Evolutionary conservation across 2,888 invertebrate genomes (phyloP), one percentile per base, ranked within the genome.

Genomic region (Phaedon cochleariae): DNA sequence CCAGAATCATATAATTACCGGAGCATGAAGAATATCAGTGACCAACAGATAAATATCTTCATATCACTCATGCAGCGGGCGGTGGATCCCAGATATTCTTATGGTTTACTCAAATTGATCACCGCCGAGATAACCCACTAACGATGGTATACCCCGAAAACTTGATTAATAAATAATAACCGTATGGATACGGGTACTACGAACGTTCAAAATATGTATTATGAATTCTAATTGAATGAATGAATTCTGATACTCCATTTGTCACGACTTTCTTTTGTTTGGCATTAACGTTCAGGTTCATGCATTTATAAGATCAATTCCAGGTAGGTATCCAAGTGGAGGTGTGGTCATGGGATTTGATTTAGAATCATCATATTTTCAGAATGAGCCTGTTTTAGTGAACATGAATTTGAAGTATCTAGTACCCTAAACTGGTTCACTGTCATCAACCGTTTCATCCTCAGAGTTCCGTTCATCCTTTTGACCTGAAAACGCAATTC

Each of bases 11-110:
- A 69, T 69, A 69, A 69, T 69, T 70, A 70, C 65, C 63, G 53
- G 51, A 61, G 59, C 64, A 57, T 61, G 59, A 59, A 57, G 60
- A 61, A 68, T 68, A 68, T 70, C 65, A 65, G 67, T 70, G 62
- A 68, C 67, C 63, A 61, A 55, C 29, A 69, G 71, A 71, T 72
- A 68, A 70, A 72, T 72, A 72, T 72, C 72, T 68, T 60, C 41
- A 63, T 72, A 70, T 72, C 65, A 70, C 54, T 70, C 68, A 70
- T 70, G 61, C 72, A 70, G 72, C 72, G 48, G 72, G 34, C 59
- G 49, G 59, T 34, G 18, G 34, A 17, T 26, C 37, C 45, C 59
- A 48, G 55, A 60, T 68, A 60, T 58, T 52, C 54, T 57, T 62
- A 58, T 68, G 55, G 64, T 53, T 53, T 68, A 64, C 49, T 60